Base-by-base conservation (phyloP, 2,888 invertebrate genomes). In the Orchesellides sinensis region DNA sequence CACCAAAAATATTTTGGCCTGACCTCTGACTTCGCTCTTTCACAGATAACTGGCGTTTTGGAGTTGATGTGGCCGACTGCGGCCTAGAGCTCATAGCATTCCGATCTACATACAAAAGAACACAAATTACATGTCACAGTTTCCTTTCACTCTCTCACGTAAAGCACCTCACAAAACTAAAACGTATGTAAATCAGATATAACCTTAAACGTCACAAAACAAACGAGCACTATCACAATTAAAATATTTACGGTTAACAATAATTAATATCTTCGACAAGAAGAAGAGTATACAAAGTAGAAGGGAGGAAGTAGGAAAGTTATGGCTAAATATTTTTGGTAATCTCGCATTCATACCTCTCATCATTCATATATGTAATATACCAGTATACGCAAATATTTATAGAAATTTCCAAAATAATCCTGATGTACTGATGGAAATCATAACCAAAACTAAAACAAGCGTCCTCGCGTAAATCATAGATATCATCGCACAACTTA, bases 21-120 rank as follows among this genome's bases (percentile, higher is more conserved):
- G 86, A 83, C 74, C 87, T 84, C 23, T 85, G 84, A 82, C 85
- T 86, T 61, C 85, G 77, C 68, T 88, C 88, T 73, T 88, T 87
- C 49, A 83, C 75, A n/a, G 85, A 86, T 72, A 85, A 85, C 73
- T 84, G 84, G 54, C 87, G 83, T 80, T 86, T 88, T 35, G 88
- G 88, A 23, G 88, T 88, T 25, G 88, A 88, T 8, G 87, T 87
- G 56, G 88, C 87, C 49, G 88, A 88, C 75, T 87, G 86, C 23
- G 88, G 86, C 72, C 84, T 83, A 74, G 84, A 86, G 83, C 79
- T 84, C 81, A 84, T 84, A 59, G 82, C 81, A 78, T 85, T 86
- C 74, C 88, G 82, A 65, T 88, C 88, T 88, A 77, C 35, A 84
- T n/a, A 27, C 49, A 82, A 35, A 40, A 29, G 49, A 52, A 74